Percentiles rank a stretch among this genome's conserved stretches.
Evolutionary conservation across 1,140 invertebrate genomes (phyloP).

Genomic region (Magallana gigas): DNA sequence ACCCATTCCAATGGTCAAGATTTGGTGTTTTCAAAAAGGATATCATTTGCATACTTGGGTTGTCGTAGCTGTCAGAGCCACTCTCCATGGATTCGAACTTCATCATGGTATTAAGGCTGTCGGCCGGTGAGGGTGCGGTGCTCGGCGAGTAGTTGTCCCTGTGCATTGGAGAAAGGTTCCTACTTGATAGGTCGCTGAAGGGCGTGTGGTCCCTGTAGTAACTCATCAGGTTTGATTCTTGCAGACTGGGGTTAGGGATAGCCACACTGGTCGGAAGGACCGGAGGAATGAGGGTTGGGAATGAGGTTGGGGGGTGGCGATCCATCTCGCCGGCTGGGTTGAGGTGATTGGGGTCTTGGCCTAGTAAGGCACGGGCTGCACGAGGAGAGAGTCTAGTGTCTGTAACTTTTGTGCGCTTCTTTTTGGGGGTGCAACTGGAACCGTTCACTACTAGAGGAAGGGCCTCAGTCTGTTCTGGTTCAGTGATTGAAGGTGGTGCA

Average conservation of each 20-base stretch:
- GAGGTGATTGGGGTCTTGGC: conserved; percentile 68
- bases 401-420: conserved; percentile 97
- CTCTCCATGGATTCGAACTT: conserved; percentile 69
- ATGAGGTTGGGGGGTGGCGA: conserved; percentile 56
- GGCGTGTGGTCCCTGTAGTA: conserved; percentile 86
- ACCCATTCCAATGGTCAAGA: not conserved
- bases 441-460: conserved; percentile 92
- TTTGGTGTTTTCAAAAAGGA: conserved; percentile 75
- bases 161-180: conserved; percentile 66
- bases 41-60: conserved; percentile 76
- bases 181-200: conserved; percentile 74
- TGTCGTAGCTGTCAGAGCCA: conserved; percentile 62
- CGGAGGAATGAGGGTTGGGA: conserved; percentile 82
- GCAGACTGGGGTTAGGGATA: conserved; percentile 96
- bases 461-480: conserved; percentile 93
- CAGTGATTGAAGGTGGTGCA: conserved; percentile 81
- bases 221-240: conserved; percentile 90
- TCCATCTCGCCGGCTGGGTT: conserved; percentile 53
- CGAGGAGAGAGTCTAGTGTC: conserved; percentile 95
- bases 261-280: conserved; percentile 94
- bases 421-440: conserved; percentile 85
- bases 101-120: conserved; percentile 66
- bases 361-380: conserved; percentile 75
- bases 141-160: conserved; percentile 70
- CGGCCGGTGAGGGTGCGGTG: conserved; percentile 63